Evolutionary conservation across 2,113 vertebrate species (phyloP), one percentile per base, ranked within the genome.

Genomic region (Stictonetta naevosa): DNA sequence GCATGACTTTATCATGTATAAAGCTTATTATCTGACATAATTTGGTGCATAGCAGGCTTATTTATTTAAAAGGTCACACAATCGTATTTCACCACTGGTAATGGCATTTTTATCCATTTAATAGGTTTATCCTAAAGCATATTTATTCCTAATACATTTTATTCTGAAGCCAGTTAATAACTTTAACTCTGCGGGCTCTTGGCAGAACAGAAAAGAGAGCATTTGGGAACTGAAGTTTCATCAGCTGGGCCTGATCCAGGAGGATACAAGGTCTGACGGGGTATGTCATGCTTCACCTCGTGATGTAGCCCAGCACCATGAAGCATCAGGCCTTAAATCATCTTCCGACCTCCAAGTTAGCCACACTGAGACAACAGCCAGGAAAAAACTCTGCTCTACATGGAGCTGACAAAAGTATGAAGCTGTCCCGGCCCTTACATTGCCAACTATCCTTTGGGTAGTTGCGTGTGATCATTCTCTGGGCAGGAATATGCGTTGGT

Each of bases 81-180:
- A 92, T 93, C 95, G 92, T 96, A 96, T 97, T 96, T 97, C 95
- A 95, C 77, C 81, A 83, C 55, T 86, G 63, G 81, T 96, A 96
- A 96, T 96, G 95, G 93, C 80, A 92, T 97, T 97, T 96, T 97
- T 96, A 96, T 96, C 96, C 96, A 92, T 96, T 95, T 97, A 96
- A 96, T 89, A 93, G 93, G 83, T 95, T 96, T 96, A 96, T 96
- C 93, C 86, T 92, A 94, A 95, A 97, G 88, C 88, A 91, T 95
- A 95, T 96, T 96, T 66, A 95, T 95, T 91, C 81, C 36, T 89
- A 96, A 94, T 85, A 83, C 91, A 92, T 95, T 95, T 95, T 86
- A 87, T 90, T 94, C 86, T 31, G 69, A 87, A 94, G 74, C 74
- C 86, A 79, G 92, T 94, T 96, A 93, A 93, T 93, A 95, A 86